phyloP scores from a whole-genome alignment of 1,140 invertebrate genomes.

The Hyphantria cunea region DNA sequence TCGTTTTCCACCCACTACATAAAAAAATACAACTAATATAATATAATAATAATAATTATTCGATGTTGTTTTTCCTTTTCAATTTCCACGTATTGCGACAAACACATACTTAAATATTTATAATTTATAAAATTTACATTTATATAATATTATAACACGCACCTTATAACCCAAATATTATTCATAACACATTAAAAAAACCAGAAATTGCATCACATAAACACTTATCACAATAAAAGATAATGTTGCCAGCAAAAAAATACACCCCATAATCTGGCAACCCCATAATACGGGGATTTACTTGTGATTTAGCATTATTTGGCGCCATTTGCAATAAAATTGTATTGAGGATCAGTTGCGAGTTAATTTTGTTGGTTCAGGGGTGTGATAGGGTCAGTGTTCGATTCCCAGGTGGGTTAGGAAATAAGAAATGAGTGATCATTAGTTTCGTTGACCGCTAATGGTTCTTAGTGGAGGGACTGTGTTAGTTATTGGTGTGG shows the following conservation, averaged over 20 bases:
- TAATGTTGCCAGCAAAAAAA: conserved; percentile 54
- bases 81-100: too few species aligned
- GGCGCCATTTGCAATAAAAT: conserved; percentile 64
- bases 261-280: conserved; percentile 34
- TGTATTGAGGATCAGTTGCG: conserved; percentile 50
- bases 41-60: too few species aligned
- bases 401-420: conserved; percentile 35
- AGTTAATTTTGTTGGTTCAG: conserved; percentile 48
- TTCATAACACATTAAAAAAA: conserved; percentile 17
- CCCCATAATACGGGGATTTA: conserved; percentile 49
- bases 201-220: conserved; percentile 42
- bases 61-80: too few species aligned
- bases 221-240: conserved; percentile 71
- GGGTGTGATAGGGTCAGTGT: conserved; percentile 34
- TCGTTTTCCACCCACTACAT: too few species aligned
- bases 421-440: conserved; percentile 24
- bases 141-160: too few species aligned
- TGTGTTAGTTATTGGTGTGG: conserved; percentile 8
- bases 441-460: conserved; percentile 20
- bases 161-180: background rate
- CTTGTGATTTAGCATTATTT: conserved; percentile 64
- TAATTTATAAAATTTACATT: too few species aligned
- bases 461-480: background rate
- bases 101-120: too few species aligned
- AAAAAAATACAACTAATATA: too few species aligned